Conservation (phyloP, 2,888 invertebrate genomes). For the Pegoplata infirma region DNA sequence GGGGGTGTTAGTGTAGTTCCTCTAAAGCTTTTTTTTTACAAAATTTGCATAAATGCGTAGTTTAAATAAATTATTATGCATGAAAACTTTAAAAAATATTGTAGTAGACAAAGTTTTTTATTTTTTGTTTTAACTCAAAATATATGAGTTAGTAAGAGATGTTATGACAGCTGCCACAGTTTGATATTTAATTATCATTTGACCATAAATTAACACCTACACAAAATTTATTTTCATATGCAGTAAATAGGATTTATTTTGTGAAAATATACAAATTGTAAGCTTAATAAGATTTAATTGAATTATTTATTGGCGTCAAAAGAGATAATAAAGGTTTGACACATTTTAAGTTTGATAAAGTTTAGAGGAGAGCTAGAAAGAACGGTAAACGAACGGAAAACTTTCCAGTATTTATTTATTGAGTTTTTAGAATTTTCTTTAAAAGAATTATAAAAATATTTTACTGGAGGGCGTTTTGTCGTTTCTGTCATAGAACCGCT, state of each 20-base stretch:
- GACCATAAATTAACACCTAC: slow-evolving; percentile 57
- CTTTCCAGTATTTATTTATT: too few relatives aligned
- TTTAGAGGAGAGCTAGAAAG: too few relatives aligned
- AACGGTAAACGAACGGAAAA: too few relatives aligned
- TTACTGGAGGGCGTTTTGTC: too few relatives aligned
- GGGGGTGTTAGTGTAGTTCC: slow-evolving; percentile 52
- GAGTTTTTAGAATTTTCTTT: too few relatives aligned
- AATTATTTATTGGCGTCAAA: background rate
- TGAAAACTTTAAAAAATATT: background rate
- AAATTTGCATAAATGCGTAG: slow-evolving; percentile 62
- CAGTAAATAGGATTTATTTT: background rate
- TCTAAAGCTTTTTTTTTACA: slow-evolving; percentile 6
- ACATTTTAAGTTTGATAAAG: too few relatives aligned
- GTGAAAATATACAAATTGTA: background rate
- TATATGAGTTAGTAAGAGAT: slow-evolving; percentile 50
- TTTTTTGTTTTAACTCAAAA: background rate
- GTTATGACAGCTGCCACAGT: slow-evolving; percentile 62
- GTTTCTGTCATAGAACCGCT: too few relatives aligned
- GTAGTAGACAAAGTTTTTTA: background rate
- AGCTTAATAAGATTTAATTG: background rate
- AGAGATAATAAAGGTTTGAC: too few relatives aligned
- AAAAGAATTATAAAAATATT: too few relatives aligned
- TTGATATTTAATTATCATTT: slow-evolving; percentile 57
- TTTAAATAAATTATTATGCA: slow-evolving; percentile 47
- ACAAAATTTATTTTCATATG: background rate